These are phyloP conservation scores for Montipora sp. DNA, from an alignment of 64 coral and sea anemone species.

Conservation along the genomic window DNA sequence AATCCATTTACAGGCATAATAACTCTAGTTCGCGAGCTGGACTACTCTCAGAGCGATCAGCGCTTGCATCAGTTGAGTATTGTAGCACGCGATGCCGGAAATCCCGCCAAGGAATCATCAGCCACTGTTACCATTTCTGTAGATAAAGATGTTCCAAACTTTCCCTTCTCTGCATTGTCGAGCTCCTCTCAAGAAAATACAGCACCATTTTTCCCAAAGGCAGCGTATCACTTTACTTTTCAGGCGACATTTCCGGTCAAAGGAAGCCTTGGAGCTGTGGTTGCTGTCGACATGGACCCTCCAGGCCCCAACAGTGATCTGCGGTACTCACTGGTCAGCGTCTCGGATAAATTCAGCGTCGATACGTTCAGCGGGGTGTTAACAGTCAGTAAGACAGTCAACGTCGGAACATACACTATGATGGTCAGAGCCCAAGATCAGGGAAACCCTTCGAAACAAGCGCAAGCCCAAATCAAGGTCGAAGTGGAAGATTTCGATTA, in stretches of 20 bases:
- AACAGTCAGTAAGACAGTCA: not conserved
- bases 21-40: constrained; percentile 60
- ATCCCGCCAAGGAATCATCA: constrained; percentile 14
- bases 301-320: constrained; percentile 45
- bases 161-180: constrained; percentile 32
- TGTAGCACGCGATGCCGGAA: constrained; percentile 70
- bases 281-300: constrained; percentile 38
- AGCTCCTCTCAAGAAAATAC: constrained; percentile 21
- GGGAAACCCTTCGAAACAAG: constrained; percentile 25
- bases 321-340: constrained; percentile 31
- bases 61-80: constrained; percentile 63
- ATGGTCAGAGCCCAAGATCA: constrained; percentile 49
- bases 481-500: constrained; percentile 45
- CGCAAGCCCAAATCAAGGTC: constrained; percentile 17
- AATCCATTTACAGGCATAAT: constrained; percentile 69
- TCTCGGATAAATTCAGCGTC: not conserved
- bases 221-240: constrained; percentile 53
- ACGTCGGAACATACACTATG: not conserved
- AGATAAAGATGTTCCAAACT: constrained; percentile 42
- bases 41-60: constrained; percentile 64
- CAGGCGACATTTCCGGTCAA: constrained; percentile 63
- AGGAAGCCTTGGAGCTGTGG: constrained; percentile 50
- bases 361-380: constrained; percentile 14
- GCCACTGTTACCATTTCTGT: constrained; percentile 67
- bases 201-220: constrained; percentile 48